Percentiles rank a stretch among this genome's conserved stretches.
phyloP scores from a whole-genome alignment of 2,888 invertebrate species.

The Rosalia funebris region DNA sequence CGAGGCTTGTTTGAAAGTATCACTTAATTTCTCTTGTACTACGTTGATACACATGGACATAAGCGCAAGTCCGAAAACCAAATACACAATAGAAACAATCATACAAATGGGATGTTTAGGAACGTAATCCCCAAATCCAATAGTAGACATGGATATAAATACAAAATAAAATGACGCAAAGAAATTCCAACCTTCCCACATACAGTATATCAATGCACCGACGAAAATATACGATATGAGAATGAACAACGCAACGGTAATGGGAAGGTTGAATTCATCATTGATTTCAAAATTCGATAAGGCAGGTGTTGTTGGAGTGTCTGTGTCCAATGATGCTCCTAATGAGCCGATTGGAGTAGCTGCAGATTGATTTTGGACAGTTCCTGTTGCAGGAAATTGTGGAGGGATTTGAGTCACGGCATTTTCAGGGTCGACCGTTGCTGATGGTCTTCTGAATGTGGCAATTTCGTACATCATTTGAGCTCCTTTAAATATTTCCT shows the following conservation, averaged over 20 bases:
- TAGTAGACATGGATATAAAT: slow-evolving; percentile 96
- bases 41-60: slow-evolving; percentile 98
- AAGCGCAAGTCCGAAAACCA: slow-evolving; percentile 92
- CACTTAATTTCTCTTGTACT: slow-evolving; percentile 82
- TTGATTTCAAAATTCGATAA: slow-evolving; percentile 83
- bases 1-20: slow-evolving; percentile 86
- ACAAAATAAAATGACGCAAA: slow-evolving; percentile 96
- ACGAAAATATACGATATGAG: slow-evolving; percentile 86
- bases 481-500: slow-evolving; percentile 87
- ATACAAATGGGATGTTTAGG: slow-evolving; percentile 83
- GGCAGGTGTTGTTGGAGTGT: slow-evolving; percentile 80
- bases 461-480: slow-evolving; percentile 84
- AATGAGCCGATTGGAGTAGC: slow-evolving; percentile 4
- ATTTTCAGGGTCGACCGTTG: slow-evolving; percentile 38
- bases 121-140: slow-evolving; percentile 94
- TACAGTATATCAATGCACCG: slow-evolving; percentile 83
- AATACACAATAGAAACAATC: slow-evolving; percentile 91
- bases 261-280: slow-evolving; percentile 94
- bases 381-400: slow-evolving; percentile 14
- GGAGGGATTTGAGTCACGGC: slow-evolving; percentile 10
- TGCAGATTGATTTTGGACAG: too few species aligned
- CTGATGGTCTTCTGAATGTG: slow-evolving; percentile 77
- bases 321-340: slow-evolving; percentile 55
- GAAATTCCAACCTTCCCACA: slow-evolving; percentile 88
- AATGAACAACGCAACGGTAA: slow-evolving; percentile 86